phyloP scores from a whole-genome alignment of 2,797 vertebrate species.

The Sebastiscus albofasciatus region DNA sequence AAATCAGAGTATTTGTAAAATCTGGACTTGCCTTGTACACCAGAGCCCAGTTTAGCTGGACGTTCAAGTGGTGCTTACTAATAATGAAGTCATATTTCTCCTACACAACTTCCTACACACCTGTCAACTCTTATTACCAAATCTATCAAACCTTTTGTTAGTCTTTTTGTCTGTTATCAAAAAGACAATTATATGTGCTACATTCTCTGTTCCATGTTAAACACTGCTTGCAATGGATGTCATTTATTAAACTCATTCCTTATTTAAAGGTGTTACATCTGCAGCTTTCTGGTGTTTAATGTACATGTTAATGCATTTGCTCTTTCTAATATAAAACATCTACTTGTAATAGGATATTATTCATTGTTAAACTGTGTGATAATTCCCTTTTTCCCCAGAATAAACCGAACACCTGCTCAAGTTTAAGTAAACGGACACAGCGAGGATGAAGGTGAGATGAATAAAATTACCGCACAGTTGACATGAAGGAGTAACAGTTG shows the following conservation, averaged over 20 bases:
- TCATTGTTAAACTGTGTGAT: background rate
- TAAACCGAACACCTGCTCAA: background rate
- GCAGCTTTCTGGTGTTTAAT: background rate
- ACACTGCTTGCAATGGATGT: background rate
- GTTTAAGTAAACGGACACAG: background rate
- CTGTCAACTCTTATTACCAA: background rate
- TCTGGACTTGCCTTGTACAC: background rate
- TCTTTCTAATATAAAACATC: background rate
- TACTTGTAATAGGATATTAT: background rate
- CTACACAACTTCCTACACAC: background rate
- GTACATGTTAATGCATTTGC: background rate
- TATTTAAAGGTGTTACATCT: background rate
- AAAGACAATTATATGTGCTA: background rate
- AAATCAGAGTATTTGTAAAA: background rate
- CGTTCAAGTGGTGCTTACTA: background rate
- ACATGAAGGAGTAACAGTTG: slow-evolving; percentile 2
- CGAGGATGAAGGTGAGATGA: background rate
- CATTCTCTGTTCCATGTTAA: background rate
- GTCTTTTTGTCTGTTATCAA: background rate
- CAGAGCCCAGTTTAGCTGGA: background rate
- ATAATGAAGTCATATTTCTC: background rate
- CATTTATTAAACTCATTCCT: background rate
- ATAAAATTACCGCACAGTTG: slow-evolving; percentile 2
- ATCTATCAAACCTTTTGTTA: background rate
- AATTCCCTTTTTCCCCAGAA: background rate